Percentiles rank a stretch among this genome's conserved stretches.
These are phyloP conservation scores for Pterocles gutturalis DNA, from an alignment of 2,113 vertebrate species.

Conservation along the genomic window DNA sequence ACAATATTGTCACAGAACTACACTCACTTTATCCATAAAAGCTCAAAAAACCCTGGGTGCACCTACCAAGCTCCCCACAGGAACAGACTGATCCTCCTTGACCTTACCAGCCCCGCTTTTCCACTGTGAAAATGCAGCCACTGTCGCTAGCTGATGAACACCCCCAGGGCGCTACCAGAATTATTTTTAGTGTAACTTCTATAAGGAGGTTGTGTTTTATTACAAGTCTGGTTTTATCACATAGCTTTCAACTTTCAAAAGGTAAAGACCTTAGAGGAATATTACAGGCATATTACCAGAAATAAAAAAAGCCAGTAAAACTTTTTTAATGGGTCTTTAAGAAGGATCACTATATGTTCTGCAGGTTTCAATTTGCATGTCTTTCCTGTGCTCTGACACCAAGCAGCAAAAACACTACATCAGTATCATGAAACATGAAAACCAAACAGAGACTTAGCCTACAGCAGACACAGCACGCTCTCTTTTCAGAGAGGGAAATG, in stretches of 20 bases:
- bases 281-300: background rate
- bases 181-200: constrained; percentile 56
- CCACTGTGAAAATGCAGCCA: background rate
- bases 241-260: background rate
- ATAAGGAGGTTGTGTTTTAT: background rate
- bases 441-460: background rate
- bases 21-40: background rate
- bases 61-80: background rate
- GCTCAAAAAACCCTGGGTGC: background rate
- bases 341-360: background rate
- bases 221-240: constrained; percentile 8
- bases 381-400: background rate
- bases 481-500: background rate
- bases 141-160: background rate
- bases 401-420: constrained; percentile 22
- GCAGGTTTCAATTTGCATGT: background rate
- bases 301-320: constrained; percentile 2
- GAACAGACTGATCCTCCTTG: background rate
- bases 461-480: background rate
- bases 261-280: constrained; percentile 29
- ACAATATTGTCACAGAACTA: background rate
- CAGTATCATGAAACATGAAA: background rate
- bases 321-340: background rate
- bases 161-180: background rate
- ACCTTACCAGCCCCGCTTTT: constrained; percentile 8